phyloP scores from a whole-genome alignment of 2,888 invertebrate species.

The Cephus sareptanus region DNA sequence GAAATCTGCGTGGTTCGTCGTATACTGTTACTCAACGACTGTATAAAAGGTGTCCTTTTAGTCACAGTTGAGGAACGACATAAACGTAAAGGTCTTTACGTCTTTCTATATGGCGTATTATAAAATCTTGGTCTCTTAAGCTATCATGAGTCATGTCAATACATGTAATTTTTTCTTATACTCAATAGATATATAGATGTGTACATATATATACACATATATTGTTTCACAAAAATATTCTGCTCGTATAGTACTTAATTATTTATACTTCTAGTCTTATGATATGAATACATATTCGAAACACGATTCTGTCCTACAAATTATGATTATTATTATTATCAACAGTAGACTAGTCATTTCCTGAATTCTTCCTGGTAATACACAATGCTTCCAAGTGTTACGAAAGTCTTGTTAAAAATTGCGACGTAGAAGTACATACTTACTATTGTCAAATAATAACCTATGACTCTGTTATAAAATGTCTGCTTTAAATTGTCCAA shows the following conservation, averaged over 20 bases:
- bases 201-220: not conserved
- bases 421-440: not conserved
- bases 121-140: not conserved
- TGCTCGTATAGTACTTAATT: not conserved
- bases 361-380: not conserved
- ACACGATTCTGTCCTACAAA: not conserved
- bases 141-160: not conserved
- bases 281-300: not conserved
- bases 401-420: not conserved
- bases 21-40: not conserved
- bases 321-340: not conserved
- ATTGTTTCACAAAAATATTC: not conserved
- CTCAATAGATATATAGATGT: not conserved
- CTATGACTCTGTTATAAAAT: not conserved
- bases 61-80: not conserved
- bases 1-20: constrained; percentile 26
- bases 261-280: not conserved
- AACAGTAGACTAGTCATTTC: not conserved
- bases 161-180: not conserved
- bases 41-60: not conserved
- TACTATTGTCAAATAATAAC: not conserved
- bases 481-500: not conserved
- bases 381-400: not conserved
- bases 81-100: not conserved
- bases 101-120: not conserved